A percentile compares a stretch with the other conserved stretches of the same genome.
These are phyloP conservation scores for Ornithoptera alexandrae DNA, from an alignment of 2,888 invertebrate genomes.

Conservation along the genomic window DNA sequence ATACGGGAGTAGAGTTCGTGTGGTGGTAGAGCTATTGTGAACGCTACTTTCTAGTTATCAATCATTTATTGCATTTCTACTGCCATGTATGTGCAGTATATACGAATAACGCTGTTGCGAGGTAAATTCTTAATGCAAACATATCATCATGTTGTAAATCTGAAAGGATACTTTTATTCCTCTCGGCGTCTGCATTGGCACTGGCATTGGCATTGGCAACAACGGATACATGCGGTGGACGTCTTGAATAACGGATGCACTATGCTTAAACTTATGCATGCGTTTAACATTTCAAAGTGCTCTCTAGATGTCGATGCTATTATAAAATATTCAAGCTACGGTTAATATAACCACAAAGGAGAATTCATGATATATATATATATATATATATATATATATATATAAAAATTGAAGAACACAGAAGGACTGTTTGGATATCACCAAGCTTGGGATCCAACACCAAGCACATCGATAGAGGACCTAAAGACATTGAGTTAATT, in stretches of 20 bases:
- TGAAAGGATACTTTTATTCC: not conserved
- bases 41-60: too few species aligned
- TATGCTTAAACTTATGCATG: not conserved
- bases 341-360: not conserved
- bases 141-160: not conserved
- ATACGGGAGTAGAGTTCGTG: too few species aligned
- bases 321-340: not conserved
- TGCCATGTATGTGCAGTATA: not conserved
- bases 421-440: too few species aligned
- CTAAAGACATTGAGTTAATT: too few species aligned
- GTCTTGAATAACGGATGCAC: conserved; percentile 2
- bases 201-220: too few species aligned
- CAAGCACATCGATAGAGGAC: too few species aligned
- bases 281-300: not conserved
- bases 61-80: too few species aligned
- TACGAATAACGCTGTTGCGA: not conserved
- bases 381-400: too few species aligned
- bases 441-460: too few species aligned
- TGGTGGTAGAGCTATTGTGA: too few species aligned
- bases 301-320: not conserved
- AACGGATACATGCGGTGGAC: not conserved
- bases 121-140: not conserved
- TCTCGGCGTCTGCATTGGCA: not conserved
- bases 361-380: too few species aligned
- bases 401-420: too few species aligned